phyloP scores from a whole-genome alignment of 2,113 vertebrate genomes.

The Pluvialis apricaria region DNA sequence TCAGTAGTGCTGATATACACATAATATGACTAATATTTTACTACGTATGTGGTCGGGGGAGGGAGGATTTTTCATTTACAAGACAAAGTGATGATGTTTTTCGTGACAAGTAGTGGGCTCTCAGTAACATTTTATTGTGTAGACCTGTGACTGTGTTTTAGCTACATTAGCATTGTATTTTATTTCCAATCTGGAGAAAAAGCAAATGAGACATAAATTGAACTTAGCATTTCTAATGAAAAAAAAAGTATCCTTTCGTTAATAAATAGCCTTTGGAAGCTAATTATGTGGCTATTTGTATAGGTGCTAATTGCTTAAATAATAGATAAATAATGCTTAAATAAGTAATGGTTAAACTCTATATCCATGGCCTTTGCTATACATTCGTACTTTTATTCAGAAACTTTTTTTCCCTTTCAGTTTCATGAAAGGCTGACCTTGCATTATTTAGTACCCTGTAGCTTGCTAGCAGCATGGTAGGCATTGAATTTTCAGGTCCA shows the following conservation, averaged over 20 bases:
- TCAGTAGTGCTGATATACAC: not conserved
- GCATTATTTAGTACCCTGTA: not conserved
- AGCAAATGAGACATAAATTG: not conserved
- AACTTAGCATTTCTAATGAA: not conserved
- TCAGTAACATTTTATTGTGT: not conserved
- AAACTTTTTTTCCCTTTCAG: not conserved
- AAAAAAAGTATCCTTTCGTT: not conserved
- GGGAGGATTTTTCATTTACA: not conserved
- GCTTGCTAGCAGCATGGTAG: not conserved
- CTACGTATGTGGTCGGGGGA: not conserved
- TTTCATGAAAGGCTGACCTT: not conserved
- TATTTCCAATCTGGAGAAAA: not conserved
- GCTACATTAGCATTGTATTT: not conserved
- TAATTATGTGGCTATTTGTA: not conserved
- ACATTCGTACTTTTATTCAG: not conserved
- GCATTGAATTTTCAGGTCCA: not conserved
- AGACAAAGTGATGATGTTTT: conserved; percentile 1
- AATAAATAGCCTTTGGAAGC: not conserved
- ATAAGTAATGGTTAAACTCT: not conserved
- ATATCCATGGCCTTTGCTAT: not conserved
- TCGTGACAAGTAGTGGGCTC: not conserved
- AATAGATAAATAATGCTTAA: not conserved
- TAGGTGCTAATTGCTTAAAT: not conserved
- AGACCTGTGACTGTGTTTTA: not conserved
- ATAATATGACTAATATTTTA: conserved; percentile 24